Base-by-base conservation (phyloP, 2,888 invertebrate species). In the Smittia aterrima region DNA sequence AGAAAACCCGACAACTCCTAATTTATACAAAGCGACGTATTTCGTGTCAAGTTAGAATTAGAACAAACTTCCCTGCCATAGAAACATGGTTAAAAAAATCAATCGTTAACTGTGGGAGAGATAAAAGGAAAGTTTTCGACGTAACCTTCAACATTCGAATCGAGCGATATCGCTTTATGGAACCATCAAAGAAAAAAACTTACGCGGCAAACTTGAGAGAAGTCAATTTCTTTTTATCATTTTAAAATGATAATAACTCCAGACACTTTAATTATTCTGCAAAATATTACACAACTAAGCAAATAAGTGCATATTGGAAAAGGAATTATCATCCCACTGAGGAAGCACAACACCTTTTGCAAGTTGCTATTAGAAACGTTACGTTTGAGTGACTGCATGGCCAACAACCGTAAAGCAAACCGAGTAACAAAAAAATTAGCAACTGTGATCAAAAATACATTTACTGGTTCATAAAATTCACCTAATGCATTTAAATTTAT, bases 1-100 rank as follows among this genome's bases (percentile, higher is more conserved):
- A 47, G 47, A n/a, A 47, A 47, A 32, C 16, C 11, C 16, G 47
- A n/a, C 2, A 47, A 32, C 16, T 47, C 16, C 3, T 6, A 47
- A 47, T n/a, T 47, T 47, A 47, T 47, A 3, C 11, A 11, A 47
- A 47, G n/a, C 47, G 47, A 47, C 16, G 47, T 13, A 3, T 11
- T 47, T 47, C 47, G 47, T 47, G 47, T 47, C 47, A 47, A 47
- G 47, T 47, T n/a, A n/a, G 16, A 47, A 11, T 47, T 47, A 47
- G 11, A 47, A 13, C n/a, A n/a, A 47, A 47, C 7, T 3, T n/a
- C 2, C 47, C 2, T 3, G 47, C 3, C 47, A 47, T 6, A 32
- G 32, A n/a, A 11, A n/a, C 11, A 13, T 11, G n/a, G 47, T 47
- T n/a, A 11, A 47, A n/a, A 47, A 47, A 47, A 47, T 47, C 47